Conservation (phyloP, 1,140 invertebrate genomes). For the Atta colombica region DNA sequence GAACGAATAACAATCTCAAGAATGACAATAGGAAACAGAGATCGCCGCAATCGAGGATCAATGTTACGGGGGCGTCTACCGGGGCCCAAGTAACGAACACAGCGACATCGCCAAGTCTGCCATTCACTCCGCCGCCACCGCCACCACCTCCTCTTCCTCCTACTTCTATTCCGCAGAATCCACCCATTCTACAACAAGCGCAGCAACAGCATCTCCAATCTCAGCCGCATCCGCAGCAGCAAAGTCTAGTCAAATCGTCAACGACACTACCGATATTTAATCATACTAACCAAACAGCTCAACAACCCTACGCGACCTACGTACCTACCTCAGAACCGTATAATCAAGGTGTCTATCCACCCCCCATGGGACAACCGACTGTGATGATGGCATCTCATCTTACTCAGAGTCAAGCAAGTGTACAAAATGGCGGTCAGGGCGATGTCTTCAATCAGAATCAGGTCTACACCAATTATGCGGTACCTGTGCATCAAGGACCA, state of each 20-base stretch:
- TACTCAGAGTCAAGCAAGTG: conserved; percentile 74
- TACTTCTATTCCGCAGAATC: conserved; percentile 35
- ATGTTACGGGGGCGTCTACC: conserved; percentile 20
- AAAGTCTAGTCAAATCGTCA: conserved; percentile 81
- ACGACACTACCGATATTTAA: conserved; percentile 77
- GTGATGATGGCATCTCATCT: conserved; percentile 82
- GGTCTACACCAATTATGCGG: conserved; percentile 82
- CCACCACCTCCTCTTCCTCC: conserved; percentile 29
- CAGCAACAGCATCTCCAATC: conserved; percentile 66
- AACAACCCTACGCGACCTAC: conserved; percentile 80
- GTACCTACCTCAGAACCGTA: conserved; percentile 82
- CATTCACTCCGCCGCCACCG: conserved; percentile 77
- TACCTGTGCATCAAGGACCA: conserved; percentile 82
- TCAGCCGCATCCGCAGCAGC: conserved; percentile 65
- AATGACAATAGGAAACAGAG: conserved; percentile 74
- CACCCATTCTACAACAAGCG: conserved; percentile 37
- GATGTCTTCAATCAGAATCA: conserved; percentile 83
- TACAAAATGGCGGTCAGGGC: conserved; percentile 75
- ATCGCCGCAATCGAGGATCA: conserved; percentile 76
- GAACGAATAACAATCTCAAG: conserved; percentile 48
- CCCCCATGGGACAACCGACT: conserved; percentile 78
- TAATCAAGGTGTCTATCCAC: conserved; percentile 79
- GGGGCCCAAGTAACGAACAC: conserved; percentile 78
- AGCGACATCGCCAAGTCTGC: conserved; percentile 82
- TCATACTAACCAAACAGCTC: conserved; percentile 76